phyloP scores from a whole-genome alignment of 2,113 vertebrate species.

The Emydura subglobosa region DNA sequence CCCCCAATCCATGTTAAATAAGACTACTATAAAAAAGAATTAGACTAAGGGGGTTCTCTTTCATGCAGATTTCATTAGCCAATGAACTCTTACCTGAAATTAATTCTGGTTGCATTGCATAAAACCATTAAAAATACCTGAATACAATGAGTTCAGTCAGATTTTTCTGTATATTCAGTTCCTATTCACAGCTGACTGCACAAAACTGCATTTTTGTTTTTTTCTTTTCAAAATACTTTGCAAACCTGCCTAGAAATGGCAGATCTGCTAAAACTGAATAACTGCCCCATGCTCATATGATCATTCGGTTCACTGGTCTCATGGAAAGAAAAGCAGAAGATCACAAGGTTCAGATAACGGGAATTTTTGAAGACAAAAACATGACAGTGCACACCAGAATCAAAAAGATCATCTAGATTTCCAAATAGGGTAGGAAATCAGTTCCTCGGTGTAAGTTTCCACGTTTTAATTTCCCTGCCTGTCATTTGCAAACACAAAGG shows the following conservation, averaged over 20 bases:
- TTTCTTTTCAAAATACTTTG: background rate
- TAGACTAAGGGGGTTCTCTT: constrained; percentile 12
- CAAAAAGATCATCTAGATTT: constrained; percentile 36
- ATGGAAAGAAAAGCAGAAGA: constrained; percentile 46
- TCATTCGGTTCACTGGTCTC: constrained; percentile 28
- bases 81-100: constrained; percentile 47
- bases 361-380: constrained; percentile 53
- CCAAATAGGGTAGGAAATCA: constrained; percentile 23
- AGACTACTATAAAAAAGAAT: constrained; percentile 32
- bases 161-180: constrained; percentile 36
- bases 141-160: constrained; percentile 15
- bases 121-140: constrained; percentile 41
- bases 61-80: background rate
- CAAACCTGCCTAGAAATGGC: background rate
- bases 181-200: constrained; percentile 6
- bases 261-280: constrained; percentile 53
- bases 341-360: constrained; percentile 61
- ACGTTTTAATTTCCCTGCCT: background rate
- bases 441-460: constrained; percentile 7
- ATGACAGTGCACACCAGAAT: constrained; percentile 42
- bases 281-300: constrained; percentile 46
- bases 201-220: background rate
- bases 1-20: background rate
- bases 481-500: background rate
- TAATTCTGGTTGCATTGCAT: constrained; percentile 58